Percentiles rank a stretch among this genome's conserved stretches.
These are phyloP conservation scores for Brotula barbata DNA, from an alignment of 2,797 vertebrate genomes.

Conservation along the genomic window DNA sequence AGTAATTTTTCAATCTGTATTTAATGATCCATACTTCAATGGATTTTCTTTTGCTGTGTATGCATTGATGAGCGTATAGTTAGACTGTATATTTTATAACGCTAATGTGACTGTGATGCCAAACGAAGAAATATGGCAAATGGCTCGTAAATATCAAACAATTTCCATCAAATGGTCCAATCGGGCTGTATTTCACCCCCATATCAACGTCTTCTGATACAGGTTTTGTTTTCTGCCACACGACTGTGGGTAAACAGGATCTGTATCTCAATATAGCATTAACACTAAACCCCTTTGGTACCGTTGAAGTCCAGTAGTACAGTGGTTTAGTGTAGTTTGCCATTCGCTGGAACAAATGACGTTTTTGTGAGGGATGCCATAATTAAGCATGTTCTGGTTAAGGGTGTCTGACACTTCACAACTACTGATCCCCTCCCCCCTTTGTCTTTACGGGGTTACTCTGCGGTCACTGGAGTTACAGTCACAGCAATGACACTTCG, in stretches of 20 bases:
- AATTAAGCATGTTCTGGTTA: constrained; percentile 38
- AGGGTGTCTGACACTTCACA: constrained; percentile 9
- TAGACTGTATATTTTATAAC: no score
- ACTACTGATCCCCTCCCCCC: not conserved
- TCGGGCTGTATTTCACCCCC: constrained; percentile 26
- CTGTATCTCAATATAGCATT: not conserved
- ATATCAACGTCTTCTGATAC: constrained; percentile 20
- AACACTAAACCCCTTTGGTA: not conserved
- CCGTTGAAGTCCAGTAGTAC: constrained; percentile 7
- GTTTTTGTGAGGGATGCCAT: constrained; percentile 28
- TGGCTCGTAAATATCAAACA: not conserved
- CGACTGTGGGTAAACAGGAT: constrained; percentile 3
- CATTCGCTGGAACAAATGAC: constrained; percentile 36
- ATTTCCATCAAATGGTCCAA: not conserved
- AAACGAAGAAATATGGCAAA: not conserved
- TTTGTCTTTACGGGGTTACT: constrained; percentile 55
- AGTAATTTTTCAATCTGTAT: not conserved
- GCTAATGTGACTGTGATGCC: no score
- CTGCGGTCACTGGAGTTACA: constrained; percentile 35
- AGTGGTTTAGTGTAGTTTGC: not conserved
- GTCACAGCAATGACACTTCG: constrained; percentile 32
- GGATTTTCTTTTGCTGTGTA: no score
- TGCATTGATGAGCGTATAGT: no score
- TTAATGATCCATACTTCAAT: no score
- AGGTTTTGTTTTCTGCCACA: constrained; percentile 36